A percentile compares a stretch with the other conserved stretches of the same genome.
phyloP scores from a whole-genome alignment of 2,797 vertebrate species.

The Chaetodon trifasciatus region DNA sequence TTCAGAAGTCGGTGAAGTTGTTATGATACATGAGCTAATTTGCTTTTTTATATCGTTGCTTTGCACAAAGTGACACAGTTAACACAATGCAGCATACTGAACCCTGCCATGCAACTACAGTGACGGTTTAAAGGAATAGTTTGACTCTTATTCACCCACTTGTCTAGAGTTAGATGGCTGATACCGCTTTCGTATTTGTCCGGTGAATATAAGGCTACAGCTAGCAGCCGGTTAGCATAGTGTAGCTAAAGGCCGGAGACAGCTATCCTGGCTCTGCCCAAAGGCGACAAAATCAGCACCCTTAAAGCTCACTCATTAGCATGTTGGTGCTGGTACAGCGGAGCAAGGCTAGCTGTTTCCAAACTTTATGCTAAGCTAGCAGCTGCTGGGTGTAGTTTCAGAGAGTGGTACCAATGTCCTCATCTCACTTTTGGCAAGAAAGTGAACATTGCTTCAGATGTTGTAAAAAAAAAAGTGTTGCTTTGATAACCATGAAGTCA shows the following conservation, averaged over 20 bases:
- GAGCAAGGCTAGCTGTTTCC: background rate
- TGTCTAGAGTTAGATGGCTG: conserved; percentile 2
- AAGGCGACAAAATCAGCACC: conserved; percentile 5
- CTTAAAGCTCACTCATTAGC: background rate
- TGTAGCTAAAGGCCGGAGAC: background rate
- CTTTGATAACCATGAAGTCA: conserved; percentile 9
- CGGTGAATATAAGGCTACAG: conserved; percentile 8
- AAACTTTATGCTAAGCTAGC: conserved; percentile 16
- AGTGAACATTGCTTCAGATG: conserved; percentile 14
- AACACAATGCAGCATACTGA: conserved; percentile 33
- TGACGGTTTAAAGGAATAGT: conserved; percentile 36
- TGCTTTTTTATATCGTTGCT: conserved; percentile 35
- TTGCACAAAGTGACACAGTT: conserved; percentile 38
- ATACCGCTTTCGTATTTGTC: conserved; percentile 6
- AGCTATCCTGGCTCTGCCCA: background rate
- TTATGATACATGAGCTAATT: conserved; percentile 42
- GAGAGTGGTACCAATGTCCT: background rate
- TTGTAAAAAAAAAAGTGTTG: background rate
- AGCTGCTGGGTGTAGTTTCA: conserved; percentile 1
- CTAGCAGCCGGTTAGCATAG: background rate
- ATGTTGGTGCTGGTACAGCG: background rate
- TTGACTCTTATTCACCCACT: conserved; percentile 14
- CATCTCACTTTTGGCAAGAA: background rate
- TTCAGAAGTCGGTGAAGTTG: conserved; percentile 48
- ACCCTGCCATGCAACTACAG: conserved; percentile 33